These are phyloP conservation scores for Vombatus ursinus DNA, from an alignment of 2,113 vertebrate species.

Conservation along the genomic window DNA sequence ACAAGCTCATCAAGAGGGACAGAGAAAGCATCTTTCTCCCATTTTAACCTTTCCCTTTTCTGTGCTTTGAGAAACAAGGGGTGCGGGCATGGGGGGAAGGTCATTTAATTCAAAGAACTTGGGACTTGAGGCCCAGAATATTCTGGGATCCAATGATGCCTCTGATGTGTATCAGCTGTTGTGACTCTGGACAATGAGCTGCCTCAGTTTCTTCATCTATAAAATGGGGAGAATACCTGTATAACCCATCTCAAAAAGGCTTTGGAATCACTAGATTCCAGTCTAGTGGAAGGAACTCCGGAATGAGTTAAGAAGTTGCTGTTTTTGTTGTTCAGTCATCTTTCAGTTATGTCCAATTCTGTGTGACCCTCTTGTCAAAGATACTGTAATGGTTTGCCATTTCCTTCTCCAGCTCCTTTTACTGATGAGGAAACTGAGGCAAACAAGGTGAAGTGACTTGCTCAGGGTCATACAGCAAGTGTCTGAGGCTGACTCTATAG, in stretches of 20 bases:
- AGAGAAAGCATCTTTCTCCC: background rate
- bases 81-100: fast-evolving
- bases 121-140: background rate
- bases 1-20: background rate
- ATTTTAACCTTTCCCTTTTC: background rate
- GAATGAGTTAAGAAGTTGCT: background rate
- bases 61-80: background rate
- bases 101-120: background rate
- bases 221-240: background rate
- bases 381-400: too few species aligned
- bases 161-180: background rate
- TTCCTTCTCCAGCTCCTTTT: background rate
- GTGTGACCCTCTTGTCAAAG: background rate
- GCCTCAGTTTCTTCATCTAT: background rate
- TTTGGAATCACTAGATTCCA: background rate
- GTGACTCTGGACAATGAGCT: background rate
- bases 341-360: background rate
- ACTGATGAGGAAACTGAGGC: background rate
- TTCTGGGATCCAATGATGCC: background rate
- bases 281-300: background rate
- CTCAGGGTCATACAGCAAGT: background rate
- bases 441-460: background rate
- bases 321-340: too few species aligned
- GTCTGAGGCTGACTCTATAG: background rate
- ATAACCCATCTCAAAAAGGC: too few species aligned